These are phyloP conservation scores for Tichodroma muraria DNA, from an alignment of 2,113 vertebrate genomes.

Conservation along the genomic window DNA sequence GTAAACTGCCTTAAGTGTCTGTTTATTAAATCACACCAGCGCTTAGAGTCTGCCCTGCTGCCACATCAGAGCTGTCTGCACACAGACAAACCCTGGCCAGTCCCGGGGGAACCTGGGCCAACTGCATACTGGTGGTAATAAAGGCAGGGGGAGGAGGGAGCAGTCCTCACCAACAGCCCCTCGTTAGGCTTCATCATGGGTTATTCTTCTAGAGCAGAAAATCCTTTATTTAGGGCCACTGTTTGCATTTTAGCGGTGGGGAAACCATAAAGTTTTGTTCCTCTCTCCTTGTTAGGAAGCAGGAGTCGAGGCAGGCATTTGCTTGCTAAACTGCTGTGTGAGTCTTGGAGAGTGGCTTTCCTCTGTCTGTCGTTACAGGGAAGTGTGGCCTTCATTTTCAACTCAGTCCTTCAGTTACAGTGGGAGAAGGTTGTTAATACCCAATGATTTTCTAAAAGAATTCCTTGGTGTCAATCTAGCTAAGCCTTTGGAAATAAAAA, in stretches of 20 bases:
- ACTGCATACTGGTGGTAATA: slow-evolving; percentile 45
- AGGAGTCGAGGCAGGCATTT: background rate
- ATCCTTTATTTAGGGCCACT: background rate
- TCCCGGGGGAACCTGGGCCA: slow-evolving; percentile 30
- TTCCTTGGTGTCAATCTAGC: background rate
- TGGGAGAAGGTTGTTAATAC: background rate
- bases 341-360: background rate
- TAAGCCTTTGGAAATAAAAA: background rate
- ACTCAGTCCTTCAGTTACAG: background rate
- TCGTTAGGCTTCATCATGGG: background rate
- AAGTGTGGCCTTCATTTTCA: background rate
- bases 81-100: slow-evolving; percentile 52
- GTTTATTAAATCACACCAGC: slow-evolving; percentile 69
- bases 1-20: slow-evolving; percentile 70
- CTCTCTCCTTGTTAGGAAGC: background rate
- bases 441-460: background rate
- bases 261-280: background rate
- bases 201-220: background rate
- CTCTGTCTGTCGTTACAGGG: background rate
- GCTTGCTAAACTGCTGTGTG: background rate
- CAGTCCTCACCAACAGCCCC: background rate
- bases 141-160: background rate
- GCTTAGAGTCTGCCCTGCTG: slow-evolving; percentile 65
- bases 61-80: slow-evolving; percentile 67
- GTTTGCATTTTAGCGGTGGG: background rate